A percentile compares a stretch with the other conserved stretches of the same genome.
phyloP scores from a whole-genome alignment of 2,113 vertebrate species.

The Myotis davidii region DNA sequence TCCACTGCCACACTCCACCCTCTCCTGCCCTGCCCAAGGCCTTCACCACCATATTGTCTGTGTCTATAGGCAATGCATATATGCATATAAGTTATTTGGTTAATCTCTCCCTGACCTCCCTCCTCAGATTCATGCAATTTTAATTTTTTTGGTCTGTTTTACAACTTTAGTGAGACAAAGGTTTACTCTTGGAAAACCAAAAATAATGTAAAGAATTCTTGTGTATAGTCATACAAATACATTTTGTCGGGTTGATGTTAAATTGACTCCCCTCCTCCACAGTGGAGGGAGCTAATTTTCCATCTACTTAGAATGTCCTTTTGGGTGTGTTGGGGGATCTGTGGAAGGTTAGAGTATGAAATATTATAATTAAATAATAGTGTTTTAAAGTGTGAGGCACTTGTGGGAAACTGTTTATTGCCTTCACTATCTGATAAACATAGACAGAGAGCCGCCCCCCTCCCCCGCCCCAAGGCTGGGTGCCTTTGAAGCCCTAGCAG shows the following conservation, averaged over 20 bases:
- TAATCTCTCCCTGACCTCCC: no score
- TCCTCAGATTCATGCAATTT: not conserved
- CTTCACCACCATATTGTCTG: no score
- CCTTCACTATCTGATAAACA: no score
- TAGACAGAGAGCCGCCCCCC: no score
- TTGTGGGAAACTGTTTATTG: no score
- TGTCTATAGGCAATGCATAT: no score
- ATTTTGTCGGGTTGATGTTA: not conserved
- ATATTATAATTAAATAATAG: not conserved
- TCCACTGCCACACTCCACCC: no score
- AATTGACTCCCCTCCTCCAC: not conserved
- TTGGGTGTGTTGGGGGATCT: not conserved
- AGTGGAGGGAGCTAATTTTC: not conserved
- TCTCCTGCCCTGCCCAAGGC: no score
- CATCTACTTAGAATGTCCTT: not conserved
- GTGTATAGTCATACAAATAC: not conserved
- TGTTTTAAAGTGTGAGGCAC: not conserved
- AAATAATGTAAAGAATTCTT: not conserved
- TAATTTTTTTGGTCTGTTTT: not conserved
- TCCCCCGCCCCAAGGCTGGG: no score
- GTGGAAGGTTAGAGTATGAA: not conserved
- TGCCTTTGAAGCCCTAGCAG: no score
- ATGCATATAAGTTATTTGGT: no score
- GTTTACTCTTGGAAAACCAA: not conserved
- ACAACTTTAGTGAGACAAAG: not conserved